These are phyloP conservation scores for Harpalus rubripes DNA, from an alignment of 2,888 invertebrate genomes.

Conservation along the genomic window DNA sequence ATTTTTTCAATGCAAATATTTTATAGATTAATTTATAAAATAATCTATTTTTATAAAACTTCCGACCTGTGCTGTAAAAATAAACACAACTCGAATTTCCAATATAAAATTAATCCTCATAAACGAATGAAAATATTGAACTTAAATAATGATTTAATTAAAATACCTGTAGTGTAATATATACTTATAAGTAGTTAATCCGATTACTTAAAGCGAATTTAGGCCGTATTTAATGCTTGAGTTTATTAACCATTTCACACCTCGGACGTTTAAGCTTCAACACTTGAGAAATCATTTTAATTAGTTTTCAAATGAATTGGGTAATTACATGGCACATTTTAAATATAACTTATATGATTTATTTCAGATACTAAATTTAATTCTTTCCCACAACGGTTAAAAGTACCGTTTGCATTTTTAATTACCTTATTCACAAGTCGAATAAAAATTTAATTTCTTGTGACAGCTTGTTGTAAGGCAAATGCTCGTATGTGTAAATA, in stretches of 20 bases:
- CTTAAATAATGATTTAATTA: slow-evolving; percentile 27
- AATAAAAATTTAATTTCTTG: not conserved
- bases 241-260: slow-evolving; percentile 47
- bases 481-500: not conserved
- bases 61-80: too few species aligned
- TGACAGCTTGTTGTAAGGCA: not conserved
- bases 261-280: slow-evolving; percentile 21
- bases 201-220: slow-evolving; percentile 34
- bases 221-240: slow-evolving; percentile 23
- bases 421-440: not conserved
- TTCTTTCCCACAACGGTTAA: not conserved
- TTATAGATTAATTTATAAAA: too few species aligned
- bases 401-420: not conserved
- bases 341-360: slow-evolving; percentile 17
- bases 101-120: not conserved
- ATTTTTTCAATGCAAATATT: too few species aligned
- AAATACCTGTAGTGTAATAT: slow-evolving; percentile 49
- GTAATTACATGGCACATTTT: slow-evolving; percentile 38
- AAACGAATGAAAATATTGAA: not conserved
- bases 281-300: slow-evolving; percentile 48
- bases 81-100: too few species aligned
- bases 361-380: slow-evolving; percentile 6
- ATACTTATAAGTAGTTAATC: slow-evolving; percentile 13
- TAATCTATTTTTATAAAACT: too few species aligned
- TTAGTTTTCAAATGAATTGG: slow-evolving; percentile 21